These are phyloP conservation scores for Solen grandis DNA, from an alignment of 1,140 invertebrate genomes.

Conservation along the genomic window DNA sequence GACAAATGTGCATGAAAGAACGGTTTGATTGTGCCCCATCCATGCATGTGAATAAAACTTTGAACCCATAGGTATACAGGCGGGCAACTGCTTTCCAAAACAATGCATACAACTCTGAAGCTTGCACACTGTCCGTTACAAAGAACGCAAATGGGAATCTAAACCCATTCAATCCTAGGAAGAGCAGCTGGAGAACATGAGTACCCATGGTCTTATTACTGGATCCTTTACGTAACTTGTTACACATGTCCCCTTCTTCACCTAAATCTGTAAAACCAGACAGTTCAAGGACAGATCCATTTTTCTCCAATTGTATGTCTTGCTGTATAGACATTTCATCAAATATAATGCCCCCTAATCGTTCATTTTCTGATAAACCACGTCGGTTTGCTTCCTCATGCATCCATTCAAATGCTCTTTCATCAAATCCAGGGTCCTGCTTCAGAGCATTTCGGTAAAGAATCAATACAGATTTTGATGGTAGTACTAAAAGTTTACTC, in stretches of 20 bases:
- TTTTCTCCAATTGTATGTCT: conserved; percentile 17
- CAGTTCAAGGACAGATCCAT: conserved; percentile 28
- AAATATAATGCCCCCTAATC: conserved; percentile 44
- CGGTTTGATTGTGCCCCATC: conserved; percentile 58
- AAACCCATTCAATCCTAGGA: conserved; percentile 57
- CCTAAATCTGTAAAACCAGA: conserved; percentile 37
- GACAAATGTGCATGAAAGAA: conserved; percentile 28
- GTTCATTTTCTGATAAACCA: conserved; percentile 28
- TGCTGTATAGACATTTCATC: conserved; percentile 55
- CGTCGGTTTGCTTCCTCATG: conserved; percentile 38
- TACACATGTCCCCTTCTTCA: conserved; percentile 32
- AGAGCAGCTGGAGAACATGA: conserved; percentile 57
- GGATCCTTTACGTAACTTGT: background rate
- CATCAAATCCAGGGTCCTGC: conserved; percentile 52
- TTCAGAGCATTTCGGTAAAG: conserved; percentile 54
- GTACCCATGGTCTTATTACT: conserved; percentile 28
- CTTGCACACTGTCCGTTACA: conserved; percentile 25
- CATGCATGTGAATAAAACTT: conserved; percentile 29
- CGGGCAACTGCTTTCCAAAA: conserved; percentile 52
- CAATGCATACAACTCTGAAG: conserved; percentile 40
- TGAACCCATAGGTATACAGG: conserved; percentile 38
- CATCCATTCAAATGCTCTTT: conserved; percentile 56
- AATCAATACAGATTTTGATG: conserved; percentile 26
- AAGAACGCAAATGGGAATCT: conserved; percentile 59
- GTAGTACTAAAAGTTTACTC: conserved; percentile 17